Evolutionary conservation across 1,140 invertebrate species (phyloP), one percentile per base, ranked within the genome.

Genomic region (Calephelis nemesis): DNA sequence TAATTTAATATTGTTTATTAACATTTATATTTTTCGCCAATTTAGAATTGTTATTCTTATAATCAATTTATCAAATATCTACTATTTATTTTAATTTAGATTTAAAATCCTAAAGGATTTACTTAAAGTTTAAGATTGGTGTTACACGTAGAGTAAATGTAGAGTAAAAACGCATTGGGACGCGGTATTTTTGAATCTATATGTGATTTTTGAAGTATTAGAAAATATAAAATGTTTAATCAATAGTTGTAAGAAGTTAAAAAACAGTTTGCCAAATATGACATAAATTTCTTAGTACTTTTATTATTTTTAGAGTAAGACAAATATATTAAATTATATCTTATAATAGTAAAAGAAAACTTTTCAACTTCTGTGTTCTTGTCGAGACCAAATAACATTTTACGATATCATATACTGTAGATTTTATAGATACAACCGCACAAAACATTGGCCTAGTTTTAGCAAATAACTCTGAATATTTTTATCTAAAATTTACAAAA

Each of bases 151-250:
- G 68, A 72, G 54, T 49, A 69, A 65, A 49, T 39, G 66, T 69
- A 70, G 73, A 67, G 15, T 48, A 78, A 80, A 30, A 75, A 79
- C 78, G 83, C 81, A 73, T 69, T 68, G 64, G 65, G 78, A 81
- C 80, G 81, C 80, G 81, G 69, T 30, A 68, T 74, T 75, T 81
- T 76, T 75, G 80, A 58, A 84, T 82, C 76, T 83, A 65, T 73
- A 79, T 79, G 77, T 77, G 79, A 76, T 82, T 82, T 74, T 74
- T 65, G 54, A 64, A 67, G 47, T 64, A 42, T 58, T 69, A 66
- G 68, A 63, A 67, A 58, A 74, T 67, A 68, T 72, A 10, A 63
- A 67, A 70, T 74, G 67, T 75, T 75, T 70, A 73, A 68, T 69
- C 54, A 40, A 47, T 68, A 49, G 40, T 19, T 50, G 47, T 62